Evolutionary conservation across 2,888 invertebrate genomes (phyloP).

Genomic region (Folsomia candida): DNA sequence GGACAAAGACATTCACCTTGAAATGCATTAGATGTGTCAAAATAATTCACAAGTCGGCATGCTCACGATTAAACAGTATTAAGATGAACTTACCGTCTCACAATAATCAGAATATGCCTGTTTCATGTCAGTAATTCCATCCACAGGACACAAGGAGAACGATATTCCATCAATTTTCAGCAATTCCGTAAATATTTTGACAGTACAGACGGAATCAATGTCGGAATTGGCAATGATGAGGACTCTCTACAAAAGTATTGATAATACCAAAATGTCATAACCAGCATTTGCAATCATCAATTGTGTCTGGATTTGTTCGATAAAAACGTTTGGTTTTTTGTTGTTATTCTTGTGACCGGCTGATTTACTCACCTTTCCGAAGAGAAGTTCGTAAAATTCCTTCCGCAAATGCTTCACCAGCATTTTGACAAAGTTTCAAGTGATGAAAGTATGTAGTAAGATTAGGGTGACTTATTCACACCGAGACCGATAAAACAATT

Average conservation of each 20-base stretch:
- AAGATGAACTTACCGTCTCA: conserved; percentile 2
- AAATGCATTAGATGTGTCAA: too few species aligned
- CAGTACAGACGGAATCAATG: conserved; percentile 89
- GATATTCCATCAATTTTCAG: conserved; percentile 85
- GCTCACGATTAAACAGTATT: neutral
- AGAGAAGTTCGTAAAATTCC: conserved; percentile 81
- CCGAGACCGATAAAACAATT: too few species aligned
- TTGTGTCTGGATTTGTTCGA: too few species aligned
- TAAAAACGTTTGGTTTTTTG: too few species aligned
- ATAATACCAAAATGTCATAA: conserved; percentile 11
- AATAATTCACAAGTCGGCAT: too few species aligned
- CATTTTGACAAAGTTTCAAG: too few species aligned
- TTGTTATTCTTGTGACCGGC: too few species aligned
- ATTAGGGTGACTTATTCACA: too few species aligned
- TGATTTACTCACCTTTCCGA: conserved; percentile 72
- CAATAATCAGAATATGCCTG: conserved; percentile 69
- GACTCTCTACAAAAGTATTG: conserved; percentile 65
- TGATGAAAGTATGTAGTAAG: too few species aligned
- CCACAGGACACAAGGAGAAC: conserved; percentile 82
- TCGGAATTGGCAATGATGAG: conserved; percentile 87
- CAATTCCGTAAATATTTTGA: conserved; percentile 84
- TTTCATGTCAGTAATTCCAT: conserved; percentile 72
- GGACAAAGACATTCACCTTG: conserved; percentile 70
- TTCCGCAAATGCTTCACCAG: conserved; percentile 78
- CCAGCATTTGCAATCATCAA: too few species aligned